A percentile compares a stretch with the other conserved stretches of the same genome.
Conservation (phyloP, 2,888 invertebrate genomes). For the Alloscopus bannaensis region DNA sequence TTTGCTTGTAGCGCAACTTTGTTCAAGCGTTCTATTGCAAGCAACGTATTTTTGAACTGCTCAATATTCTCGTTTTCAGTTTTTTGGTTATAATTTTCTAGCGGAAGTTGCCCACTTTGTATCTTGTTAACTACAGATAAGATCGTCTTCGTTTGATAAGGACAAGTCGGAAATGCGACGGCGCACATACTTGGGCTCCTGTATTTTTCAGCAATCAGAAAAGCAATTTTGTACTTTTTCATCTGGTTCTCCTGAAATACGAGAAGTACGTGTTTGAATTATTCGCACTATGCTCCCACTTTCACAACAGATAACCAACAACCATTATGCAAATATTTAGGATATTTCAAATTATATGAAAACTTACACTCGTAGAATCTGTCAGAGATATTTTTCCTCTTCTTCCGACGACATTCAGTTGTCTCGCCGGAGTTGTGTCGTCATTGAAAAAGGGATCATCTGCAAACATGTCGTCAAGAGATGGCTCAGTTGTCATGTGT, state of each 20-base stretch:
- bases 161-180: constrained; percentile 36
- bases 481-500: constrained; percentile 23
- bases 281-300: no score
- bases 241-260: constrained; percentile 42
- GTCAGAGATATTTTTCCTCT: not conserved
- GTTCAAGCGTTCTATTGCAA: constrained; percentile 61
- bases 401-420: not conserved
- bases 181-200: constrained; percentile 34
- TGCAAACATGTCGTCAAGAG: constrained; percentile 49
- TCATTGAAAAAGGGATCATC: constrained; percentile 61
- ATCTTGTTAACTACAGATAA: constrained; percentile 40
- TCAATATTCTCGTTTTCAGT: constrained; percentile 11
- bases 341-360: no score
- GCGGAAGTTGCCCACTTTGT: constrained; percentile 45
- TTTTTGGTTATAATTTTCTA: not conserved
- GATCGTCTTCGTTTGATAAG: constrained; percentile 43
- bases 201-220: constrained; percentile 53
- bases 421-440: not conserved
- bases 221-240: constrained; percentile 47
- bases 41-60: constrained; percentile 46
- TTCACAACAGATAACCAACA: not conserved
- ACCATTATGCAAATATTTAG: not conserved
- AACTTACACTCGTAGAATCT: no score
- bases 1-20: constrained; percentile 42
- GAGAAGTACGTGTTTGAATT: no score